phyloP scores from a whole-genome alignment of 2,113 vertebrate species.

The Carassius gibelio region DNA sequence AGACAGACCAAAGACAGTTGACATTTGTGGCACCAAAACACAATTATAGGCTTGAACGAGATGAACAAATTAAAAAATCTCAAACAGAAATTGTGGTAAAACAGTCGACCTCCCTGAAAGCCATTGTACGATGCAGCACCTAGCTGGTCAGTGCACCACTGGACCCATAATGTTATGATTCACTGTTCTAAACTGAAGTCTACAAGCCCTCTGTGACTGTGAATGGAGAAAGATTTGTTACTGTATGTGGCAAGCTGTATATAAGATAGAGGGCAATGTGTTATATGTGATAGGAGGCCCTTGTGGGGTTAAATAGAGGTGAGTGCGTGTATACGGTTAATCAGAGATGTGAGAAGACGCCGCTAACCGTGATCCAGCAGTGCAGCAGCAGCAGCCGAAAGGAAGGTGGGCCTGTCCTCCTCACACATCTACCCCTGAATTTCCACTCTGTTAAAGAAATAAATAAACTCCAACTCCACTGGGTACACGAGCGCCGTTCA shows the following conservation, averaged over 20 bases:
- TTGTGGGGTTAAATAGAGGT: constrained; percentile 30
- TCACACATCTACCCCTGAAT: constrained; percentile 51
- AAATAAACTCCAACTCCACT: constrained; percentile 51
- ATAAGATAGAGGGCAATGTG: not conserved
- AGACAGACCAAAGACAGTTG: not conserved
- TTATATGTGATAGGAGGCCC: constrained; percentile 15
- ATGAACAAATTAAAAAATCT: not conserved
- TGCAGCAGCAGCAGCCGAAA: constrained; percentile 47
- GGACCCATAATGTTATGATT: constrained; percentile 31
- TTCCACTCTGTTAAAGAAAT: constrained; percentile 48
- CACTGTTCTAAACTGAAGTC: not conserved
- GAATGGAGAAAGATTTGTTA: constrained; percentile 23
- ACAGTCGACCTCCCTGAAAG: not conserved
- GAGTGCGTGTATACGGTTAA: not conserved
- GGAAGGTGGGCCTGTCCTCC: constrained; percentile 62
- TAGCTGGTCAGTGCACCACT: not conserved
- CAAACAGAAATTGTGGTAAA: not conserved
- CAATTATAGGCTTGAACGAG: not conserved
- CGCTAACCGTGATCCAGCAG: constrained; percentile 22
- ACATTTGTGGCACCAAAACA: not conserved
- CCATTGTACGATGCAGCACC: not conserved
- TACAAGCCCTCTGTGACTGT: not conserved
- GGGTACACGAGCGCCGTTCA: constrained; percentile 42
- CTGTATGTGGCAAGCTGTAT: constrained; percentile 17
- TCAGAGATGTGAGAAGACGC: not conserved